Evolutionary conservation across 2,888 invertebrate species (phyloP), one percentile per base, ranked within the genome.

Genomic region (Ptychoptera albimana): DNA sequence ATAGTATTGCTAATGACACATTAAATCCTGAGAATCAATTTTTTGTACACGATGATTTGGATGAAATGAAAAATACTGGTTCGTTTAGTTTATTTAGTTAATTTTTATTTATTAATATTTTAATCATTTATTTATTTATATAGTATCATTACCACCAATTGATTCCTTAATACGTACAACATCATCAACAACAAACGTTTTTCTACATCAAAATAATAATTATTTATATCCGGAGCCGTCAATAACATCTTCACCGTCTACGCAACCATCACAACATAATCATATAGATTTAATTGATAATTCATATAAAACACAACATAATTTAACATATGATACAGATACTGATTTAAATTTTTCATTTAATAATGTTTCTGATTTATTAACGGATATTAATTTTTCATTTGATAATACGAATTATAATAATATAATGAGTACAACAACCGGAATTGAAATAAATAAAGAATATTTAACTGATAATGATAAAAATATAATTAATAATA

Each of bases 131-230:
- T 8, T 34, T 10, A n/a, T 36, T 36, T 12, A 42, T 23, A 47
- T 48, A 43, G 45, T 50, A 6, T 45, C 47, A 36, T 31, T 50
- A 7, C 50, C 50, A 30, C 46, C 50, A 10, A 48, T 50, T 10
- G 44, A 47, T 39, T 46, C 42, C 15, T 34, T 49, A 8, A 49
- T 47, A 38, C 45, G 47, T 10, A 44, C 45, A 15, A 42, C 45
- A n/a, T 39, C 39, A 14, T 29, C 30, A 12, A 37, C 16, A 11
- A 37, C 23, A 9, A 29, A 37, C 10, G 15, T 35, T 30, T 43
- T n/a, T 16, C 10, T 14, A 4, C 12, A 5, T 16, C n/a, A 39
- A 16, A 36, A 29, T 29, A 16, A 11, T 30, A 31, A 15, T 29
- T 37, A 12, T 32, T 34, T 16, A 23, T 35, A 35, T 13, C n/a